phyloP scores from a whole-genome alignment of 2,797 vertebrate genomes.

The Geotrypetes seraphini region DNA sequence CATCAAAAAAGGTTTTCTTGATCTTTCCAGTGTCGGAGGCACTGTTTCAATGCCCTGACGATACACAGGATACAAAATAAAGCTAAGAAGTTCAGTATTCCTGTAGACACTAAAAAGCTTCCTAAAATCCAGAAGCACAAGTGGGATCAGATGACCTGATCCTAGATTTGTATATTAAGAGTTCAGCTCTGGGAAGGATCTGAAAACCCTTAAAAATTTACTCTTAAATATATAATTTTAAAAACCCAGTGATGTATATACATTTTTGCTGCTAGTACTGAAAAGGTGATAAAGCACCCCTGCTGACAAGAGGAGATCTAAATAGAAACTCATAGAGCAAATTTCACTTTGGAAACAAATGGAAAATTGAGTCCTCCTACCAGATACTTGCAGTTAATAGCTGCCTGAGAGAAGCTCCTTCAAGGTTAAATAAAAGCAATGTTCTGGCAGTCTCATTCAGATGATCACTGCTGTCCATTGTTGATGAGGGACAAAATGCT shows the following conservation, averaged over 20 bases:
- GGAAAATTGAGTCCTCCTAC: slow-evolving; percentile 36
- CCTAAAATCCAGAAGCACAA: slow-evolving; percentile 30
- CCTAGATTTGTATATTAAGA: slow-evolving; percentile 23
- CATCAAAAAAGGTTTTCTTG: too few relatives aligned
- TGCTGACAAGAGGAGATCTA: slow-evolving; percentile 34
- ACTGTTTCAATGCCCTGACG: slow-evolving; percentile 33
- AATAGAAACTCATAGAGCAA: slow-evolving; percentile 40
- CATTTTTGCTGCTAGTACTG: slow-evolving; percentile 42
- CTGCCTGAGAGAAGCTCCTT: slow-evolving; percentile 7
- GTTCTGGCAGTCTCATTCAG: too few relatives aligned
- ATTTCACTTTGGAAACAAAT: slow-evolving; percentile 38
- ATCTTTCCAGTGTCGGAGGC: too few relatives aligned
- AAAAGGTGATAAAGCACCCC: slow-evolving; percentile 47
- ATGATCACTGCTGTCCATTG: slow-evolving; percentile 66
- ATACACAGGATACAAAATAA: slow-evolving; percentile 31
- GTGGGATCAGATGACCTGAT: slow-evolving; percentile 19
- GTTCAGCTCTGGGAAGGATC: slow-evolving; percentile 21
- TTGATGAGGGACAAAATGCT: slow-evolving; percentile 69
- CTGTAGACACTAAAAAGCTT: too few relatives aligned
- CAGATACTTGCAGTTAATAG: slow-evolving; percentile 13
- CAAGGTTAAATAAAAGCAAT: too few relatives aligned
- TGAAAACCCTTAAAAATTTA: slow-evolving; percentile 14
- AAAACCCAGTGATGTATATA: too few relatives aligned
- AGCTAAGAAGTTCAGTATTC: slow-evolving; percentile 37
- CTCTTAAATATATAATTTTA: too few relatives aligned